Conservation (phyloP, 2,113 vertebrate genomes). For the Hydropotes inermis region DNA sequence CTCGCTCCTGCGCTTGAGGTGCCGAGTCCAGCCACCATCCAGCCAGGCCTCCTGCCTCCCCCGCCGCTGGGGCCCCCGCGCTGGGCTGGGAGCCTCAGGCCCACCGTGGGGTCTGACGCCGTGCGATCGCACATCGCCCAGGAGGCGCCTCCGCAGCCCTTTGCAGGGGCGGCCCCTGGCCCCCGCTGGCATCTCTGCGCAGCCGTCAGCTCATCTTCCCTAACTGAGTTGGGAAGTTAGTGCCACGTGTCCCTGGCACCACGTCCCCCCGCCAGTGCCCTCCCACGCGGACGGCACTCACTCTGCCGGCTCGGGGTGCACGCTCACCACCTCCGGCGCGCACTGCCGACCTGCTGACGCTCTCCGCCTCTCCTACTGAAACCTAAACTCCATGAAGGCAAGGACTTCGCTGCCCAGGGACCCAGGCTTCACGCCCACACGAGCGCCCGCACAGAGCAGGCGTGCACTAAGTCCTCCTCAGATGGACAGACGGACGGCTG, state of each 20-base stretch:
- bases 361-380: background rate
- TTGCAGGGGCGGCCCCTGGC: background rate
- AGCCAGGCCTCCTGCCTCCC: background rate
- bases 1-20: too few relatives aligned
- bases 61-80: background rate
- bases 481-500: background rate
- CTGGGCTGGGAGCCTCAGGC: too few relatives aligned
- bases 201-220: background rate
- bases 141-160: background rate
- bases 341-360: background rate
- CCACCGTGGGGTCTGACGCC: background rate
- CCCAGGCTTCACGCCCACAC: background rate
- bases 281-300: background rate
- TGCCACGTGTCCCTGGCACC: background rate
- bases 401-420: background rate
- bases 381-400: background rate
- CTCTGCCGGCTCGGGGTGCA: background rate
- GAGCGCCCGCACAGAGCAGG: background rate
- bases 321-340: background rate
- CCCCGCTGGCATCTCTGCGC: background rate
- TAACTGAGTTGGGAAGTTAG: background rate
- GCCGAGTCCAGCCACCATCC: background rate
- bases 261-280: background rate
- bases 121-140: fast-evolving
- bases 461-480: too few relatives aligned